These are phyloP conservation scores for Rhombomys opimus DNA, from an alignment of 2,113 vertebrate species.

Conservation along the genomic window DNA sequence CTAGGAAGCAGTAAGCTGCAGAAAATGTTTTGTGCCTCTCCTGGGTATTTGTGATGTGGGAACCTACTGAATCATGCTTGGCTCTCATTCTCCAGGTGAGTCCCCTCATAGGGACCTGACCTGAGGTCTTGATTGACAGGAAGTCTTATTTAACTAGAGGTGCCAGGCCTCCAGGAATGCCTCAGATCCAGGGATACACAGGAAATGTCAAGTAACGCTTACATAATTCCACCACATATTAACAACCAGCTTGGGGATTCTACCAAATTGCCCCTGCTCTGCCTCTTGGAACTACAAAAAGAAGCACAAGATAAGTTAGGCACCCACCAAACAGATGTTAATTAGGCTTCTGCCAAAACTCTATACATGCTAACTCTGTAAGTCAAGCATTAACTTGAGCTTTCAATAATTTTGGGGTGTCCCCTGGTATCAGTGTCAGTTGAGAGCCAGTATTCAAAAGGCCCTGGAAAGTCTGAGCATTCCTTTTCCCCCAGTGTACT, in stretches of 20 bases:
- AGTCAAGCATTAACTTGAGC: not conserved
- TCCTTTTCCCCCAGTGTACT: not conserved
- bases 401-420: too few relatives aligned
- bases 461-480: too few relatives aligned
- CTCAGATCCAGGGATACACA: not conserved
- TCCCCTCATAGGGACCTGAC: not conserved
- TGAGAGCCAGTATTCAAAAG: not conserved
- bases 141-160: slow-evolving; percentile 6
- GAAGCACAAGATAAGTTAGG: too few relatives aligned
- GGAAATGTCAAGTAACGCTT: not conserved
- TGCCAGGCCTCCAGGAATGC: not conserved
- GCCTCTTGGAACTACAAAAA: too few relatives aligned
- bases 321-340: too few relatives aligned
- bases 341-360: too few relatives aligned
- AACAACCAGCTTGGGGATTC: not conserved
- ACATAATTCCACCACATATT: not conserved
- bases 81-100: not conserved
- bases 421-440: not conserved
- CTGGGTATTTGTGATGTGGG: slow-evolving; percentile 18
- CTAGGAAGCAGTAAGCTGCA: slow-evolving; percentile 36
- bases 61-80: not conserved
- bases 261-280: not conserved
- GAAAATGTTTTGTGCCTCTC: not conserved
- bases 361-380: not conserved
- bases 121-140: not conserved